Evolutionary conservation across 1,140 invertebrate genomes (phyloP), one percentile per base, ranked within the genome.

Genomic region (Babylonia areolata): DNA sequence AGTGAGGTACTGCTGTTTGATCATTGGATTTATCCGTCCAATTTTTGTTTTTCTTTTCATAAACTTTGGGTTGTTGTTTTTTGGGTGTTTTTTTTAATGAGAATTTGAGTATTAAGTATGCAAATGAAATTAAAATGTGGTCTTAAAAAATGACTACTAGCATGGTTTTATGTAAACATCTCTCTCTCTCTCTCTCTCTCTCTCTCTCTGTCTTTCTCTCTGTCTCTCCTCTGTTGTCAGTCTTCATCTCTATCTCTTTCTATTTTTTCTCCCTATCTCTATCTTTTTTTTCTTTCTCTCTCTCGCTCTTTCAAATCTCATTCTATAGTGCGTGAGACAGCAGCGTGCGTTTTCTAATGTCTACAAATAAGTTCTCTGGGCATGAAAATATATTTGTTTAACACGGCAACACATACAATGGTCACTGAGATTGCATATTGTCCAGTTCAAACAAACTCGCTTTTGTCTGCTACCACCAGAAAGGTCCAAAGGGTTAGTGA

Each of bases 11-110:
- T 40, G 69, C 42, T 40, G 17, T 40, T 80, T 80, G 64, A 46
- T 84, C 82, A 71, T 84, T 37, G 75, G 82, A 71, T 35, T 40
- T 75, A 84, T 84, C 64, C 82, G 69, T 84, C 82, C 39, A 73
- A 23, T 75, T 42, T 46, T 73, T 73, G 42, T 23, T 35, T 39
- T 69, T 35, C 5, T 33, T 46, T 73, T 73, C n/a, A 35, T 69
- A 69, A 33, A 58, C 3, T 39, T 2, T n/a, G n/a, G n/a, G n/a
- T n/a, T n/a, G n/a, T n/a, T n/a, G n/a, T n/a, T n/a, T n/a, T n/a
- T n/a, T n/a, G n/a, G n/a, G n/a, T 42, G 20, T 73, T 35, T 69
- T 33, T 69, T 23, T 73, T 33, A 39, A 3, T 73, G 28, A 71
- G 28, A 42, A 28, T 33, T 1, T 75, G 5, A 71, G 40, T 37